Base-by-base conservation (phyloP, 1,140 invertebrate genomes). In the Trissolcus basalis region DNA sequence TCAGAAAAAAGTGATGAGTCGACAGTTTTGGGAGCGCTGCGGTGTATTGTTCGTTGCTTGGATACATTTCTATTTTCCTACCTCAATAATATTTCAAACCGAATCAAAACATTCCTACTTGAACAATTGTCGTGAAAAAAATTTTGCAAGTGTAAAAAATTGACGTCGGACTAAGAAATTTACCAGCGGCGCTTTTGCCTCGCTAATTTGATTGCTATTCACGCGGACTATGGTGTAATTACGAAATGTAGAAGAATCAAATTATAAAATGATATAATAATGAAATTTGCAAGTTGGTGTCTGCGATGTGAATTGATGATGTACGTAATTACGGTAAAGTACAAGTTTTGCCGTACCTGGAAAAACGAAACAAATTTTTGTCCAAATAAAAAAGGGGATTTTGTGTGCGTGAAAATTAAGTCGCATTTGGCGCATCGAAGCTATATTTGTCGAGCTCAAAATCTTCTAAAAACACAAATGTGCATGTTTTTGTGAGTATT, bases 391-490 rank as follows among this genome's bases (percentile, higher is more conserved):
- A 61, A 27, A 27, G 19, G 44, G 58, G 48, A 49, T 70, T 61
- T 48, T 41, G 58, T 51, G 36, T 56, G 47, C 45, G 35, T 36
- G 56, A 70, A 61, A 70, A 70, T 55, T 55, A 60, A 54, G 65
- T 55, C 50, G 27, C 56, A 33, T 19, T 55, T 53, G 19, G 53
- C 19, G 51, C 51, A 49, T 50, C 51, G 67, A 49, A 27, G 56
- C 44, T 55, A 56, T 61, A 61, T 70, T 70, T 70, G 58, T 58
- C 51, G 36, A 70, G 58, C 67, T 48, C 12, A 61, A 70, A 70
- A 70, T 70, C 67, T 58, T 50, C 45, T 16, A 50, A 63, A 58
- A 70, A 61, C 67, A 54, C 5, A 55, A n/a, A 39, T 16, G 50
- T 16, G 15, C 36, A 9, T 45, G 67, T 61, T 70, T 70, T 61